Percentiles rank a stretch among this genome's conserved stretches.
Conservation (phyloP, 2,113 vertebrate species). For the Austrofundulus limnaeus region DNA sequence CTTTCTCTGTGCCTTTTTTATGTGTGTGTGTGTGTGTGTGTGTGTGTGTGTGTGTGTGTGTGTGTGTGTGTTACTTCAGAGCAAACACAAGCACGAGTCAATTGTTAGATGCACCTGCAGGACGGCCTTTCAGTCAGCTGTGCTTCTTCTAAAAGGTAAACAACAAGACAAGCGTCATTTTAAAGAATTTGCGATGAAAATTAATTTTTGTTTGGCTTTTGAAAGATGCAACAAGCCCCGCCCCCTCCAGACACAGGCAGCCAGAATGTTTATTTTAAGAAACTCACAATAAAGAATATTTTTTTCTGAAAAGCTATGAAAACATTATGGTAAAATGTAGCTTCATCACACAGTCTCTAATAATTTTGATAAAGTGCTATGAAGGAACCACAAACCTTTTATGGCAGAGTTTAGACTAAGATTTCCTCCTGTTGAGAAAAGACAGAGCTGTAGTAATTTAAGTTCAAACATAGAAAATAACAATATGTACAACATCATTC, state of each 20-base stretch:
- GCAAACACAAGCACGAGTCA: constrained; percentile 46
- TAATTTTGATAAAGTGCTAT: neutral
- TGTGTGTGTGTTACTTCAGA: constrained; percentile 21
- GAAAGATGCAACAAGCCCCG: constrained; percentile 1
- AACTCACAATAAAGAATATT: neutral
- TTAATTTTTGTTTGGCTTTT: constrained; percentile 10
- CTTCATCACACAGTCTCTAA: neutral
- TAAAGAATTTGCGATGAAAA: constrained; percentile 23
- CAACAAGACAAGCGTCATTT: constrained; percentile 53
- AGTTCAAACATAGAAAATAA: too few species aligned
- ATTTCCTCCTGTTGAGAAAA: too few species aligned
- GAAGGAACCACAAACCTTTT: too few species aligned
- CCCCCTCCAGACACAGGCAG: neutral
- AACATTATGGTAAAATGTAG: too few species aligned
- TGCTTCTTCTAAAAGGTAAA: constrained; percentile 23
- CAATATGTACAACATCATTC: too few species aligned
- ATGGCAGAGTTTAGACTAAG: too few species aligned
- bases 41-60: constrained; percentile 14
- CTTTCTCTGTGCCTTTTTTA: constrained; percentile 43
- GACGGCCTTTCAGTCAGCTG: constrained; percentile 12
- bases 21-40: constrained; percentile 5
- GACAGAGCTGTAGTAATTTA: too few species aligned
- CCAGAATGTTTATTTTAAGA: neutral
- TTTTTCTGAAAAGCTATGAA: neutral
- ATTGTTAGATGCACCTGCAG: constrained; percentile 65